Evolutionary conservation across 2,888 invertebrate genomes (phyloP), one percentile per base, ranked within the genome.

Genomic region (Drosophila algonquin): DNA sequence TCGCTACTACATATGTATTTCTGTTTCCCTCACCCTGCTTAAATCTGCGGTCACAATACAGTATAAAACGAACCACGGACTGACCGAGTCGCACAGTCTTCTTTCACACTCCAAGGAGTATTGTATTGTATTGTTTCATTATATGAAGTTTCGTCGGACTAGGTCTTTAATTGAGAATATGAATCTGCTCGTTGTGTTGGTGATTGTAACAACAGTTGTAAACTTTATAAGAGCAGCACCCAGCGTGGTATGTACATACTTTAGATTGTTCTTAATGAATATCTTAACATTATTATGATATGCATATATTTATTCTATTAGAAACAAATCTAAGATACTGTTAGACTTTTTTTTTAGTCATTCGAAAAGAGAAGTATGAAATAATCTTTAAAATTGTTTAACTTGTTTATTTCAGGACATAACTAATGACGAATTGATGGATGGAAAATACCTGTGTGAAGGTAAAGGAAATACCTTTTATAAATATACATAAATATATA

Each of bases 1-100:
- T 45, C 45, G 30, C 24, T 58, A 51, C 10, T 55, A 21, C 24
- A 21, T 21, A 21, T 21, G 21, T 21, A 21, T 21, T 45, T 45
- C 32, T 14, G n/a, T 35, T 57, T 35, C 24, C 63, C 47, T 21
- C 85, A 81, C 85, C 81, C 81, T 81, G 76, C 87, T 58, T 65
- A 2, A 12, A 47, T 16, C 32, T 12, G 45, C 6, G 18, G 27
- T 51, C 46, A 32, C 5, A 54, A 60, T 63, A 68, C 65, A 45
- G 79, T 81, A 81, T 81, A 81, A 81, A 81, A 76, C 54, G 72
- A 55, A 55, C 44, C 1, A 35, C 18, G 54, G 27, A 40, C 59
- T 16, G 3, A n/a, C 18, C 16, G 50, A 59, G 47, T 18, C 30
- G 52, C 64, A 54, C 81, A 81, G 81, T 81, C 64, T 65, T 65